Percentiles rank a stretch among this genome's conserved stretches.
These are phyloP conservation scores for Boulengeromyrus knoepffleri DNA, from an alignment of 2,113 vertebrate genomes.

Conservation along the genomic window DNA sequence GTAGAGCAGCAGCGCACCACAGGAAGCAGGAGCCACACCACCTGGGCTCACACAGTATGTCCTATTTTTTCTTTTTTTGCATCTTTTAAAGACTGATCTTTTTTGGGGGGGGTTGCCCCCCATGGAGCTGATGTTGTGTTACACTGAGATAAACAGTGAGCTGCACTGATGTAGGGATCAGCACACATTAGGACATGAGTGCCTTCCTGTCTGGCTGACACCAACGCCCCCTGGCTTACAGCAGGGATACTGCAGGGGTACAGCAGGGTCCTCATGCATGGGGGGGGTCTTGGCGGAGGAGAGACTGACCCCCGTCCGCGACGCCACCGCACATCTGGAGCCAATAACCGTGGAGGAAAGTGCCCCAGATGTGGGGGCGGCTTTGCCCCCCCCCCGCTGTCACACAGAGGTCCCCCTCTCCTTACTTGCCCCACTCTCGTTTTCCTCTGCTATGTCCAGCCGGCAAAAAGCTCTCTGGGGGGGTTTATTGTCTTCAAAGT, in stretches of 20 bases:
- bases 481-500: background rate
- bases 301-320: background rate
- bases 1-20: background rate
- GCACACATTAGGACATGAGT: background rate
- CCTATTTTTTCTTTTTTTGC: background rate
- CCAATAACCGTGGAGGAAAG: background rate
- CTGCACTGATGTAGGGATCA: background rate
- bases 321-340: constrained; percentile 1
- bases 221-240: background rate
- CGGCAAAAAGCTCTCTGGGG: background rate
- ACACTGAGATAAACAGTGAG: background rate
- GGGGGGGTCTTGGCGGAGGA: background rate
- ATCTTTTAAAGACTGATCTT: background rate
- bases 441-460: background rate
- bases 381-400: background rate
- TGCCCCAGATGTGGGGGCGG: background rate
- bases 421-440: background rate
- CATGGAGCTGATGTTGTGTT: background rate
- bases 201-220: background rate
- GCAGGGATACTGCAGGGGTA: background rate
- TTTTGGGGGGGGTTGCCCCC: background rate
- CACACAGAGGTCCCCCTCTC: background rate
- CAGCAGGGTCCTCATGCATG: background rate
- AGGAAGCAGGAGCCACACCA: background rate
- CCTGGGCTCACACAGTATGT: background rate